Evolutionary conservation across 1,140 invertebrate genomes (phyloP).

Genomic region (Drosophila arawakana): DNA sequence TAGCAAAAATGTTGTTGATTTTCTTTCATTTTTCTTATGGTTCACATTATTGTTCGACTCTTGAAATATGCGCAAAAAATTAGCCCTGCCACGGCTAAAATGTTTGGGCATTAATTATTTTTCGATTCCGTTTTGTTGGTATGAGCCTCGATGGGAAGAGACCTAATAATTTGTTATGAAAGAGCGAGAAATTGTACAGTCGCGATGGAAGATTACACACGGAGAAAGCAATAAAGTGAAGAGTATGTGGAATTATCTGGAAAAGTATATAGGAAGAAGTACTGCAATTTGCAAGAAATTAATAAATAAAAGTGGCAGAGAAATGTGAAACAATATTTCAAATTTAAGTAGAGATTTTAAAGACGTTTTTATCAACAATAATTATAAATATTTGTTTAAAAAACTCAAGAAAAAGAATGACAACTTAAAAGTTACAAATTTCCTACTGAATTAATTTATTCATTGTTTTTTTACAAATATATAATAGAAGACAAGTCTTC

Average conservation of each 20-base stretch:
- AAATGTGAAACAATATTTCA: neutral
- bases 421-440: too few relatives aligned
- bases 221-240: neutral
- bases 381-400: too few relatives aligned
- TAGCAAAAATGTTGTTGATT: conserved; percentile 68
- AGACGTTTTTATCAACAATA: too few relatives aligned
- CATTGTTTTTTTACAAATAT: neutral
- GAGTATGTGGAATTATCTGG: too few relatives aligned
- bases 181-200: neutral
- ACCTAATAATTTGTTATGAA: conserved; percentile 13
- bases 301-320: too few relatives aligned
- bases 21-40: conserved; percentile 59
- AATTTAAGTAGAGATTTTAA: neutral
- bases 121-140: conserved; percentile 15
- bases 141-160: neutral
- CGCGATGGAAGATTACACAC: neutral
- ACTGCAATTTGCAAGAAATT: too few relatives aligned
- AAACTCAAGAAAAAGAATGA: too few relatives aligned
- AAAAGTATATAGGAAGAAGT: too few relatives aligned
- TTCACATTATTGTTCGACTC: conserved; percentile 68
- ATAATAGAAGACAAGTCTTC: neutral
- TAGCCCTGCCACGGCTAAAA: conserved; percentile 44
- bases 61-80: conserved; percentile 68
- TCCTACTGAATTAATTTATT: too few relatives aligned
- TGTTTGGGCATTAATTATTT: conserved; percentile 69